These are phyloP conservation scores for Semnornis frantzii DNA, from an alignment of 2,113 vertebrate genomes.

Conservation along the genomic window DNA sequence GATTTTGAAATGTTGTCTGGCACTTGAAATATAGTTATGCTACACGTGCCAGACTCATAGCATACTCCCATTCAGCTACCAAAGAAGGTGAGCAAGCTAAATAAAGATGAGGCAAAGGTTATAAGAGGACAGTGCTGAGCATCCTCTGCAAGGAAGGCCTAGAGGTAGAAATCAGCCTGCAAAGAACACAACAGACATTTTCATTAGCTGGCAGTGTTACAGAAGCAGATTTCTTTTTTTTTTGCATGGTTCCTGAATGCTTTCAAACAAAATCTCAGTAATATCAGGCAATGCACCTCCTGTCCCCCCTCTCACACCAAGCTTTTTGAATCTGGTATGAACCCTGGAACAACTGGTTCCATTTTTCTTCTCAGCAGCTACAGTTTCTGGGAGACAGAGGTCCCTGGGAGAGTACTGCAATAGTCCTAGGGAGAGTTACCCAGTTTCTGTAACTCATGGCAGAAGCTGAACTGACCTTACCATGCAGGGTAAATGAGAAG, in stretches of 20 bases:
- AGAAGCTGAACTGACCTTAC: not conserved
- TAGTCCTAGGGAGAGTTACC: not conserved
- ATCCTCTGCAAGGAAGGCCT: not conserved
- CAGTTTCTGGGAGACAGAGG: not conserved
- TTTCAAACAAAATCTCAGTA: not conserved
- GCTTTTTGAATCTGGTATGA: not conserved
- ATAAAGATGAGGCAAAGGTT: not conserved
- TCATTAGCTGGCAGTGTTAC: not conserved
- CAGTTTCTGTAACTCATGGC: not conserved
- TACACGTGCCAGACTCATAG: not conserved
- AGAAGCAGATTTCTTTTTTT: not conserved
- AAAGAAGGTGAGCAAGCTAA: not conserved
- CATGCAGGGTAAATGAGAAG: not conserved
- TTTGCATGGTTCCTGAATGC: not conserved
- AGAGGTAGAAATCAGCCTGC: not conserved
- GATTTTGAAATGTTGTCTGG: not conserved
- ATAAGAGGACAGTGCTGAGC: not conserved
- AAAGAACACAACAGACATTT: not conserved
- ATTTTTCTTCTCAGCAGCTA: not conserved
- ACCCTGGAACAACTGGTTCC: not conserved
- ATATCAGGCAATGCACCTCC: not conserved
- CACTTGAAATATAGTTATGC: not conserved
- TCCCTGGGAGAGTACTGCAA: not conserved
- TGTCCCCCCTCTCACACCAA: not conserved
- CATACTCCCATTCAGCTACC: not conserved